phyloP scores from a whole-genome alignment of 2,888 invertebrate genomes.

The Copidosoma aretas region DNA sequence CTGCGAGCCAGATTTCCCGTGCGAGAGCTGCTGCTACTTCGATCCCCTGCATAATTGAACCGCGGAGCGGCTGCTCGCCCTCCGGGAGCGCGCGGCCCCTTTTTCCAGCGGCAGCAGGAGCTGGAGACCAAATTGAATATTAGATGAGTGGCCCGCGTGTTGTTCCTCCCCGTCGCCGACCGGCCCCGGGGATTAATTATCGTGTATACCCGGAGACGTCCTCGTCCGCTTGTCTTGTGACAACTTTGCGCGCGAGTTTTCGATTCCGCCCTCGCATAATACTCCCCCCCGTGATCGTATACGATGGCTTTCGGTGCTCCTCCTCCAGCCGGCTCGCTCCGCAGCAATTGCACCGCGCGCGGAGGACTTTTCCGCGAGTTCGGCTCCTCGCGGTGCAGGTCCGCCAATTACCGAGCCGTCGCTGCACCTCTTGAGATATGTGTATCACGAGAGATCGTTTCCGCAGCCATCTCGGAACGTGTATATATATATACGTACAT shows the following conservation, averaged over 20 bases:
- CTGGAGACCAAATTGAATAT: slow-evolving; percentile 25
- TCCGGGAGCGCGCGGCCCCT: slow-evolving; percentile 42
- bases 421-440: too few relatives aligned
- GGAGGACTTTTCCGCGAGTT: too few relatives aligned
- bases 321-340: background rate
- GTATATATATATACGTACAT: too few relatives aligned
- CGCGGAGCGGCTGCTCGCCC: background rate
- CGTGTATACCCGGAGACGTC: background rate
- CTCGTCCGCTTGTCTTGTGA: background rate
- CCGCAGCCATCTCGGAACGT: too few relatives aligned
- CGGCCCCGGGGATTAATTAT: slow-evolving; percentile 18
- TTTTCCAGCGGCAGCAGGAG: slow-evolving; percentile 17
- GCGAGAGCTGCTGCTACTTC: background rate
- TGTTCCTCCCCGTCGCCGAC: background rate
- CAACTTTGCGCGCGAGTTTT: background rate
- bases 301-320: background rate
- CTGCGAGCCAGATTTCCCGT: slow-evolving; percentile 21
- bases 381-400: too few relatives aligned
- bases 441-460: too few relatives aligned
- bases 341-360: too few relatives aligned
- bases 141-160: slow-evolving; percentile 16
- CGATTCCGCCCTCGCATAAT: background rate
- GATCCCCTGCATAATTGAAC: slow-evolving; percentile 25
- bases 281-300: background rate
- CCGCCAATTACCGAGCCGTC: too few relatives aligned